These are phyloP conservation scores for Leucophenga varia DNA, from an alignment of 1,140 invertebrate genomes.

Conservation along the genomic window DNA sequence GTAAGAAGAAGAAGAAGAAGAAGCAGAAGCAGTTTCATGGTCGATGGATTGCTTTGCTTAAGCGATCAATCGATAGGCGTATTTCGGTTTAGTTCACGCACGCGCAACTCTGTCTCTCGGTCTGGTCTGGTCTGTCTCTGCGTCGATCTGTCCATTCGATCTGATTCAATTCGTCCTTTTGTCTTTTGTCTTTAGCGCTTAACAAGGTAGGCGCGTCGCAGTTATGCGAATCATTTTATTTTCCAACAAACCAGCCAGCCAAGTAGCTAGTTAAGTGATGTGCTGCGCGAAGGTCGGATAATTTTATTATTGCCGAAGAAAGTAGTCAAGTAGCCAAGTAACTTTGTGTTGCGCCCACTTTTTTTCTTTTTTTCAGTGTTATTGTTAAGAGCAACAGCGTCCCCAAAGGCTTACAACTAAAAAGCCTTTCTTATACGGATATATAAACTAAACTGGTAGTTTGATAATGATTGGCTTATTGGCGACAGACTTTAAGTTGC, in stretches of 20 bases:
- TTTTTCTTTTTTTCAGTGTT: no score
- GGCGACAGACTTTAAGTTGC: no score
- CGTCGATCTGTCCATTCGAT: neutral
- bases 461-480: no score
- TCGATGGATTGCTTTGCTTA: no score
- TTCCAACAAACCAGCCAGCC: neutral
- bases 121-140: neutral
- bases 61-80: conserved; percentile 20
- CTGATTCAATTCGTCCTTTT: conserved; percentile 12
- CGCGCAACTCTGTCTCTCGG: no score
- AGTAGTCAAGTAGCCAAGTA: neutral
- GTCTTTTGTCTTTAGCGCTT: conserved; percentile 38
- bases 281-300: no score
- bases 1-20: no score
- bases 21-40: no score
- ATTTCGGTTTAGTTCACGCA: no score
- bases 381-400: no score
- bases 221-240: conserved; percentile 4
- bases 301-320: neutral
- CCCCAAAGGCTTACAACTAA: neutral
- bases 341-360: neutral
- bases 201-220: conserved; percentile 44
- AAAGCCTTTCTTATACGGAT: conserved; percentile 15
- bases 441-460: no score
- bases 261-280: no score